Conservation (phyloP, 1,140 invertebrate species). For the Plodia interpunctella region DNA sequence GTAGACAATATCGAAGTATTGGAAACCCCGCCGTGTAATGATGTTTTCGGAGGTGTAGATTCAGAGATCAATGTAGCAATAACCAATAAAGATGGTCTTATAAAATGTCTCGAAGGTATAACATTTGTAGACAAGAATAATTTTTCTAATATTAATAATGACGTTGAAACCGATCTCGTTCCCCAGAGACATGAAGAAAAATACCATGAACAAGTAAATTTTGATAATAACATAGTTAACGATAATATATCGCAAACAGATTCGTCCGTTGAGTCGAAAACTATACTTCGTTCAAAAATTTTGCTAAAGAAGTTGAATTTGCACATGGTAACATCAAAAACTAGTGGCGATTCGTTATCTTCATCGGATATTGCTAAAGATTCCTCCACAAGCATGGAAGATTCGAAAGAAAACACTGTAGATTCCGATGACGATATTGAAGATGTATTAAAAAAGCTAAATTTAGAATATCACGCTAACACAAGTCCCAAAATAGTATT, state of each 20-base stretch:
- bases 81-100: conserved; percentile 29
- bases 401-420: conserved; percentile 3
- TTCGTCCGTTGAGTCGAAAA: neutral
- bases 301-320: conserved; percentile 23
- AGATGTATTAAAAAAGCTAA: conserved; percentile 22
- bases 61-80: conserved; percentile 33
- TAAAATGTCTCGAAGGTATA: neutral
- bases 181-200: neutral
- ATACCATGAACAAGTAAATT: neutral
- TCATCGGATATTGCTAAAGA: conserved; percentile 28
- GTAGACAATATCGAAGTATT: conserved; percentile 12
- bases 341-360: conserved; percentile 6
- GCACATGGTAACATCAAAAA: conserved; percentile 19
- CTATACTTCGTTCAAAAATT: neutral
- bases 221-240: neutral
- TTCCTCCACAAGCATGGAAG: conserved; percentile 20
- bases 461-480: conserved; percentile 9
- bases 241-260: neutral
- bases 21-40: neutral
- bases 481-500: conserved; percentile 12
- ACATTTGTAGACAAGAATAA: too few species aligned
- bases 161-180: too few species aligned
- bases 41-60: conserved; percentile 27
- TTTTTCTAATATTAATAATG: too few species aligned
- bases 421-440: conserved; percentile 28